Base-by-base conservation (phyloP, 2,888 invertebrate genomes). In the Colostygia pectinataria region DNA sequence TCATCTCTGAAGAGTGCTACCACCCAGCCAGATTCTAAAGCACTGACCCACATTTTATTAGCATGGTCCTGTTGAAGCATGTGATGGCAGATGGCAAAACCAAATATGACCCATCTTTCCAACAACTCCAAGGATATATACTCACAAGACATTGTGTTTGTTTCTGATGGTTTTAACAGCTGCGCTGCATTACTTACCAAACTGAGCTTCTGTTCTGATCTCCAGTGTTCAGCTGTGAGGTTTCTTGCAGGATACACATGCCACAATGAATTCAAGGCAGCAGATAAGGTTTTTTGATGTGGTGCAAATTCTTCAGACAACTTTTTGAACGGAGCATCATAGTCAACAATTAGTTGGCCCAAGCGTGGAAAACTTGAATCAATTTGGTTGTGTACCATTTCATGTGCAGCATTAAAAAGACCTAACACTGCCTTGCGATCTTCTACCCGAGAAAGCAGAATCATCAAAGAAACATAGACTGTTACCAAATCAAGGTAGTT, bases 341-440 rank as follows among this genome's bases (percentile, higher is more conserved):
- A 99, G 73, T 99, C 99, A 65, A 99, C 94, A 55, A 99, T 98
- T 95, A 99, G 94, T 84, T 98, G 98, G 0, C 99, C 99, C 37
- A 99, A 91, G 8, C 99, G 92, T 2, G 99, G 99, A 80, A 99
- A 99, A 71, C 96, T 97, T 9, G 94, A 92, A 80, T 98, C 98
- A 43, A 96, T 94, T 70, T 96, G 95, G 63, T 94, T 96, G 75
- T 99, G 94, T 15, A 97, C 95, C 93, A 99, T 94, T 90, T 99
- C 99, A 89, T 98, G 97, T 2, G 99, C 99, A 31, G 97, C 98
- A 91, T 99, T 99, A 77, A 98, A 99, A 10, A 99, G 91, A 0
- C 99, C 99, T 32, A 99, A 84, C 0, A 99, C 99, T 0, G 98
- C 97, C 90, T 99, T 99, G 7, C 99, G 92, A 79, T 99, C 99